A percentile compares a stretch with the other conserved stretches of the same genome.
These are phyloP conservation scores for Coelopa pilipes DNA, from an alignment of 2,888 invertebrate species.

Conservation along the genomic window DNA sequence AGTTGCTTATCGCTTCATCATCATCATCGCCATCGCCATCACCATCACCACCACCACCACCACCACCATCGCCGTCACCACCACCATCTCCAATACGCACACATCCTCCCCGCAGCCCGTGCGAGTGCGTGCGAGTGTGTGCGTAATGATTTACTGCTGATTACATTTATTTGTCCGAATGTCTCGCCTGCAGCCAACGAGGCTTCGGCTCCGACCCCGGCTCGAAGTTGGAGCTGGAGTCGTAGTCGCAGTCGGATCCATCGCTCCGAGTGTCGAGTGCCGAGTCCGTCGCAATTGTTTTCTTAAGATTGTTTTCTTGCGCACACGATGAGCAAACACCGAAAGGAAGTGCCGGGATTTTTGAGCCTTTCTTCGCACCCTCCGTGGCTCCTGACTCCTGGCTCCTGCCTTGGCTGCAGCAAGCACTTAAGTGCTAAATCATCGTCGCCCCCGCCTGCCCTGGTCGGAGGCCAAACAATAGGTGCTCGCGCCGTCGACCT, in stretches of 20 bases:
- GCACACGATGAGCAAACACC: neutral
- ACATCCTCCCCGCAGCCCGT: no score
- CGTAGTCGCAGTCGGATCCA: no score
- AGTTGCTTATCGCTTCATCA: constrained; percentile 18
- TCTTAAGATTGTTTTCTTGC: constrained; percentile 13
- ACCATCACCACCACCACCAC: no score
- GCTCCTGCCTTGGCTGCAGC: neutral
- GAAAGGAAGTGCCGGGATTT: neutral
- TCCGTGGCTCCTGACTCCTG: no score
- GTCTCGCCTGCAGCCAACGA: constrained; percentile 33
- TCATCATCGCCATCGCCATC: neutral
- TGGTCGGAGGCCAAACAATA: no score
- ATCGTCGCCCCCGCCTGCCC: neutral
- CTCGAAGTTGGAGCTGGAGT: no score
- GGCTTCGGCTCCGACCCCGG: no score
- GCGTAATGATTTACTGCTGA: constrained; percentile 55
- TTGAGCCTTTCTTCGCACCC: neutral
- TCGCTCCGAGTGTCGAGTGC: no score
- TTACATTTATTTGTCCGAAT: constrained; percentile 51
- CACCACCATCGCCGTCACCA: no score
- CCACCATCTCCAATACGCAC: neutral
- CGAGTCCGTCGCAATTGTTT: neutral
- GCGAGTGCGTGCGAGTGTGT: neutral
- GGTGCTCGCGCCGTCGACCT: no score
- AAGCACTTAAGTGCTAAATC: constrained; percentile 4